These are phyloP conservation scores for Hyppa rectilinea DNA, from an alignment of 2,888 invertebrate genomes.

Conservation along the genomic window DNA sequence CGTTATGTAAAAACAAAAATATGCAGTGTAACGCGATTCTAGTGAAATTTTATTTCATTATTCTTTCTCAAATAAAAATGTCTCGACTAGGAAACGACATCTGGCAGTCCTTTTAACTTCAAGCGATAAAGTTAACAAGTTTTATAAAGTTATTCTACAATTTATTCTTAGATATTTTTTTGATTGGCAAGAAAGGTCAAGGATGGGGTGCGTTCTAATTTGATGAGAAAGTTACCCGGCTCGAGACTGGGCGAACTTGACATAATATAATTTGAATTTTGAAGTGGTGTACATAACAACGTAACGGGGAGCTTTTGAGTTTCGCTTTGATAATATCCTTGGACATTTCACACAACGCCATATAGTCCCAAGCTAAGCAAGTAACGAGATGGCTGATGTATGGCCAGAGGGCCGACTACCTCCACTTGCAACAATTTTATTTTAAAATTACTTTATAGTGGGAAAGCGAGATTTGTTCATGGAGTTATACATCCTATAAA, in stretches of 20 bases:
- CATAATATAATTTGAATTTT: conserved; percentile 16
- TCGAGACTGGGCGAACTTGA: conserved; percentile 18
- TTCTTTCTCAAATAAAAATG: conserved; percentile 26
- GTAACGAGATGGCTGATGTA: no score
- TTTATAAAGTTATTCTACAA: conserved; percentile 44
- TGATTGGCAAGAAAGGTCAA: conserved; percentile 39
- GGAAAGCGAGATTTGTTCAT: no score
- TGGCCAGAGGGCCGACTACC: no score
- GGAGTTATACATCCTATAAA: no score
- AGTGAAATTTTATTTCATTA: conserved; percentile 16
- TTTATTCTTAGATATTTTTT: conserved; percentile 36
- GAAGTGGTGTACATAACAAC: not conserved
- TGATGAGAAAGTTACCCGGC: conserved; percentile 33
- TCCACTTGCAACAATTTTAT: no score
- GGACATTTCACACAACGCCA: no score
- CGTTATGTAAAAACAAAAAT: no score
- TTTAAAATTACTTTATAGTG: no score
- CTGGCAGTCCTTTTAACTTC: conserved; percentile 35
- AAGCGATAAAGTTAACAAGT: conserved; percentile 51
- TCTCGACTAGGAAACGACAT: conserved; percentile 33
- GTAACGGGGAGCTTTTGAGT: not conserved
- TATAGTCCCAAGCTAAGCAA: no score
- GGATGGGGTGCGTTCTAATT: conserved; percentile 15
- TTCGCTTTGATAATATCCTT: not conserved
- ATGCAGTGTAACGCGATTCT: no score